These are phyloP conservation scores for Acronicta alni DNA, from an alignment of 2,888 invertebrate genomes.

Conservation along the genomic window DNA sequence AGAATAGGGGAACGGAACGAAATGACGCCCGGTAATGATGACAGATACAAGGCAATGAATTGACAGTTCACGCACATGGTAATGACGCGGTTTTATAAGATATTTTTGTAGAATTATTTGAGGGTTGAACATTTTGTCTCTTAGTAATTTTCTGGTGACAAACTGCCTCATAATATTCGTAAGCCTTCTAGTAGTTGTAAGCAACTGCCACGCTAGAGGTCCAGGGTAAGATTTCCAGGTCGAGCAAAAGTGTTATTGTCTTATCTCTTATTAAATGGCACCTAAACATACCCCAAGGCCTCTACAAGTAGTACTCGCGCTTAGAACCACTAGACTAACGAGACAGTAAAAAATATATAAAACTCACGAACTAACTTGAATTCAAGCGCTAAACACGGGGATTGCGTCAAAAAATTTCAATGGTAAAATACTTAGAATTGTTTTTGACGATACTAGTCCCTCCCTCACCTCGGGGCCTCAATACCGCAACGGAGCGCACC, in stretches of 20 bases:
- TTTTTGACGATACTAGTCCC: slow-evolving; percentile 44
- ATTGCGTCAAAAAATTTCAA: slow-evolving; percentile 56
- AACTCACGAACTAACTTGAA: too few relatives aligned
- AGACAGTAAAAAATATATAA: too few relatives aligned
- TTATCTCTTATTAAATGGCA: too few relatives aligned
- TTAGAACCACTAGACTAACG: too few relatives aligned
- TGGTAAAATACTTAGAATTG: slow-evolving; percentile 46
- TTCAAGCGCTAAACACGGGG: neutral
- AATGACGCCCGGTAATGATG: slow-evolving; percentile 53
- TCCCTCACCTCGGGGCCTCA: slow-evolving; percentile 19
- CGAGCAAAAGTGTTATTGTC: too few relatives aligned
- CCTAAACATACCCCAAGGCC: too few relatives aligned
- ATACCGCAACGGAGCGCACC: slow-evolving; percentile 50
- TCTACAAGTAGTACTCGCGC: too few relatives aligned
- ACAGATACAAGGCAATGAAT: slow-evolving; percentile 51
- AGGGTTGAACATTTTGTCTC: slow-evolving; percentile 7
- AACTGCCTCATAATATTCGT: too few relatives aligned
- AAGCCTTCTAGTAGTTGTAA: too few relatives aligned
- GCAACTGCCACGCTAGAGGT: too few relatives aligned
- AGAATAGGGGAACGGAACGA: slow-evolving; percentile 34
- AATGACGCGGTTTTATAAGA: slow-evolving; percentile 33
- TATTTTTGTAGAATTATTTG: slow-evolving; percentile 10
- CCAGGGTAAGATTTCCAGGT: too few relatives aligned
- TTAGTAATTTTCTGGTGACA: neutral
- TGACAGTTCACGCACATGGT: slow-evolving; percentile 44